Base-by-base conservation (phyloP, 2,888 invertebrate species). In the Phalera bucephala region DNA sequence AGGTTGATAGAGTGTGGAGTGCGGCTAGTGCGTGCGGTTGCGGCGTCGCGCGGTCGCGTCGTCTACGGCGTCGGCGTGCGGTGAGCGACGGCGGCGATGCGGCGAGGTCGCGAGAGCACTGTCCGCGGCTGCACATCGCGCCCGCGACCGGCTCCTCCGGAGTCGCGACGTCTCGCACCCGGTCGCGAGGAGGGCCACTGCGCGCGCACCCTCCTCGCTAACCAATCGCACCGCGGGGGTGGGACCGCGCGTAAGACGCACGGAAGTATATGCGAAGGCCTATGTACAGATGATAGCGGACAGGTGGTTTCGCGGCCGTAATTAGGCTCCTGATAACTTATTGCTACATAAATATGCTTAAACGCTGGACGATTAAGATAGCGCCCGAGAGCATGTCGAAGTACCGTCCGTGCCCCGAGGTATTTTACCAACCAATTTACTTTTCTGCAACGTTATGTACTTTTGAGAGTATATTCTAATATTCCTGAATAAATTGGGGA, bases 231-330 rank as follows among this genome's bases (percentile, higher is more conserved):
- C 74, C 51, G 41, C 59, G 77, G 83, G 88, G 89, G 89, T 72
- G 86, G 88, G 76, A 57, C 87, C 82, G 64, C 80, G 80, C 81
- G 76, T 86, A 89, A 89, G 89, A 89, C 86, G 87, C 76, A 80
- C 83, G 86, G 83, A 88, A 89, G 89, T 88, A 88, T 88, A 87
- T 89, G 89, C 86, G 84, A 79, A 88, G 86, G 89, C 89, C 89
- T 89, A 89, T 89, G 88, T 89, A 89, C 89, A 82, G 83, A 76
- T 80, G 82, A 82, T 82, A 85, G 84, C 87, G 87, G 88, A 89
- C 89, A 89, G 89, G 89, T 88, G 89, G 88, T 87, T 88, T 84
- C 87, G 83, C 77, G 78, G 74, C 77, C 78, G 81, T 86, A 89
- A 88, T 89, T 89, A 89, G 87, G 80, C 85, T 73, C 65, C 81